A percentile compares a stretch with the other conserved stretches of the same genome.
These are phyloP conservation scores for Mastomys natalensis DNA, from an alignment of 2,113 vertebrate genomes.

Conservation along the genomic window DNA sequence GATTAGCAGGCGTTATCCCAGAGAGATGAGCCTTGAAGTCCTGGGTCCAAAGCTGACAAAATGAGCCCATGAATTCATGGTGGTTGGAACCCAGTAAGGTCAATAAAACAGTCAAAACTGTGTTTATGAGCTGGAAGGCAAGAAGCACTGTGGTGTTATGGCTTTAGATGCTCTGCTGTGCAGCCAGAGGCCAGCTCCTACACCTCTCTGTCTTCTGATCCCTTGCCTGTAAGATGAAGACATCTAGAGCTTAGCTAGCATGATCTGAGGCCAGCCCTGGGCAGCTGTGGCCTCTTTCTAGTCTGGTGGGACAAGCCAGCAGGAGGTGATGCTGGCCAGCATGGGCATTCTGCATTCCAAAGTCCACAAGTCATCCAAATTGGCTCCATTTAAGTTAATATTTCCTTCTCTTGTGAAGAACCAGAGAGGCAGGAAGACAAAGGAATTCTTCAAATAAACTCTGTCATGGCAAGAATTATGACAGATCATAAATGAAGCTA, in stretches of 20 bases:
- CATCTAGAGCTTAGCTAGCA: neutral
- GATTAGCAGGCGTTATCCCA: neutral
- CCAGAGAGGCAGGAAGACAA: neutral
- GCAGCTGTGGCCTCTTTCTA: neutral
- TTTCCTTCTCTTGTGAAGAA: neutral
- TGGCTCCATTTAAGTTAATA: neutral
- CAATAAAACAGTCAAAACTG: neutral
- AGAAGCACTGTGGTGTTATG: fast-evolving
- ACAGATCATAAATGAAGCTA: neutral
- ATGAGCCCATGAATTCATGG: neutral
- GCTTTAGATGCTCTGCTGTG: neutral
- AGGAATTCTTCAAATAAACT: neutral
- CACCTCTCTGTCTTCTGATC: neutral
- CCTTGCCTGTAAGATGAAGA: neutral
- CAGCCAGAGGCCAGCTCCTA: neutral
- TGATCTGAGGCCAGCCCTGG: neutral
- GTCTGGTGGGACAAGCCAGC: neutral
- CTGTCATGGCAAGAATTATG: neutral
- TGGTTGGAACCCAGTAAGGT: neutral
- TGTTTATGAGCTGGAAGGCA: neutral
- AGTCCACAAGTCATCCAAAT: neutral
- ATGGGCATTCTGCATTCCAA: neutral
- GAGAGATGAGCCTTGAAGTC: neutral
- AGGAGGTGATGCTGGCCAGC: neutral
- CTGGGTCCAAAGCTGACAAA: neutral